Conservation (phyloP, 2,797 vertebrate species). For the Xerus rutilus region DNA sequence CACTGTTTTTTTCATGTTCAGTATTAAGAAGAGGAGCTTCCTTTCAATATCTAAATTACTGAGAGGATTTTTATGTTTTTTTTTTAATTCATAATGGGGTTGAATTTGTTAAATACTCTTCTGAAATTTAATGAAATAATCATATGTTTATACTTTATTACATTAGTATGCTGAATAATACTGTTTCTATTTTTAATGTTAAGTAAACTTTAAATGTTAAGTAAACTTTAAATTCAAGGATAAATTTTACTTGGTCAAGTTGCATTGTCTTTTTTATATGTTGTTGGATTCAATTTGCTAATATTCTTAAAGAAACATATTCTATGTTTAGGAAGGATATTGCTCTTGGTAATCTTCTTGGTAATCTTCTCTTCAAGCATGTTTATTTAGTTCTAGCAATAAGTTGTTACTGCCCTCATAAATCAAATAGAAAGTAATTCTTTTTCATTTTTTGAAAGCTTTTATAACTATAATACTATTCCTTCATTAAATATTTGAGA, state of each 20-base stretch:
- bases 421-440: background rate
- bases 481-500: background rate
- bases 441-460: background rate
- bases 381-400: background rate
- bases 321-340: background rate
- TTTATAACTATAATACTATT: background rate
- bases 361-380: background rate
- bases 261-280: background rate
- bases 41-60: background rate
- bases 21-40: background rate
- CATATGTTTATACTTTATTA: background rate
- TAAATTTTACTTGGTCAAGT: background rate
- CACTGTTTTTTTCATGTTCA: background rate
- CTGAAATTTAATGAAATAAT: background rate
- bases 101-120: background rate
- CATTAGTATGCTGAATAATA: slow-evolving; percentile 9
- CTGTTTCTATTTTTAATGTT: background rate
- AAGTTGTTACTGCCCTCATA: background rate
- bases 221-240: background rate
- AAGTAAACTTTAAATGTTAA: background rate
- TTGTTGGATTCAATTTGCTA: background rate
- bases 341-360: background rate
- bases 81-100: background rate
- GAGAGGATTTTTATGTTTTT: background rate
- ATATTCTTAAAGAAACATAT: background rate